phyloP scores from a whole-genome alignment of 2,888 invertebrate species.

The Chesias legatella region DNA sequence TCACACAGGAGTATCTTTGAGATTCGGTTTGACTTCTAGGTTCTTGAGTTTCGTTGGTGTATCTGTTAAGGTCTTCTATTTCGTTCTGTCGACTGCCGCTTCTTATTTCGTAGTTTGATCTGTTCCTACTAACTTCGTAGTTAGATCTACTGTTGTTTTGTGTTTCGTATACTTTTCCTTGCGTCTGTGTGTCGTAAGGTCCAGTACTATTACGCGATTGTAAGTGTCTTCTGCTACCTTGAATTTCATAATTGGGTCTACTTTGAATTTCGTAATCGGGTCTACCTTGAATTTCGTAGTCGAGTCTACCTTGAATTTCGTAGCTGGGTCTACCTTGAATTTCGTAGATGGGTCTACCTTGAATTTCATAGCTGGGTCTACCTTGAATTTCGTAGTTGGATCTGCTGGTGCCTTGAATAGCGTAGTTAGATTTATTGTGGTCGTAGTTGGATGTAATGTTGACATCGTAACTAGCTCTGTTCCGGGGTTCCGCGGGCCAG shows the following conservation, averaged over 20 bases:
- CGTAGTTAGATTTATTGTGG: slow-evolving; percentile 34
- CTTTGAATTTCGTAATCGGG: slow-evolving; percentile 28
- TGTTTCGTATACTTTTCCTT: slow-evolving; percentile 8
- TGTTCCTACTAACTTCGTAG: slow-evolving; percentile 14
- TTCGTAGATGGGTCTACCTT: slow-evolving; percentile 1
- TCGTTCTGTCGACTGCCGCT: slow-evolving; percentile 16
- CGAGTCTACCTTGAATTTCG: slow-evolving; percentile 24
- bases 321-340: background rate
- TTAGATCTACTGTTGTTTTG: slow-evolving; percentile 3
- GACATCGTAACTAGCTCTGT: slow-evolving; percentile 4
- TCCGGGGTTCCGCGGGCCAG: slow-evolving; percentile 47
- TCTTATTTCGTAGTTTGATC: slow-evolving; percentile 38
- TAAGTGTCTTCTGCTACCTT: slow-evolving; percentile 3
- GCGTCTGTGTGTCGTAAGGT: slow-evolving; percentile 7
- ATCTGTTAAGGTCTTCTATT: slow-evolving; percentile 13
- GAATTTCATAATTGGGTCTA: slow-evolving; percentile 15
- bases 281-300: slow-evolving; percentile 25
- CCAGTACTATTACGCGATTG: too few species aligned
- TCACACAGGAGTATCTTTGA: slow-evolving; percentile 45
- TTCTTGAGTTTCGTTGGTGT: slow-evolving; percentile 20
- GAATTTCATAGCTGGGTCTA: slow-evolving; percentile 15
- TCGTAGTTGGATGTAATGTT: too few species aligned
- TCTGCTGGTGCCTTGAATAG: slow-evolving; percentile 6
- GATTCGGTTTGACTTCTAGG: slow-evolving; percentile 45
- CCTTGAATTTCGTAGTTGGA: too few species aligned